Evolutionary conservation across 1,140 invertebrate species (phyloP), one percentile per base, ranked within the genome.

Genomic region (Delia radicum): DNA sequence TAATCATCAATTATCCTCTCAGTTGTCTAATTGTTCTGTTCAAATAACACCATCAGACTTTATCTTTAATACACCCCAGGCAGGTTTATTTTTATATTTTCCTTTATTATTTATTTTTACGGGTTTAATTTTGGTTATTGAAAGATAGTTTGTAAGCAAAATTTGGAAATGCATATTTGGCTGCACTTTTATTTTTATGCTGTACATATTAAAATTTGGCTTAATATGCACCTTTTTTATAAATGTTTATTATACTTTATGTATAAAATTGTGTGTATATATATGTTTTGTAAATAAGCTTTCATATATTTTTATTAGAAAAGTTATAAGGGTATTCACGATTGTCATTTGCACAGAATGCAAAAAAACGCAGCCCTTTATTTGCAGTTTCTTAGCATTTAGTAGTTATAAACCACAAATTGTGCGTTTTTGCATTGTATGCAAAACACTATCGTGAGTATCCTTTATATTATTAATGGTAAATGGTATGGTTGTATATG

Each of bases 11-110:
- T 33, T 69, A 33, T 69, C 65, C 29, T 69, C 65, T 69, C 65
- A 69, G 12, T 27, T 73, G 42, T 55, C 42, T 55, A 73, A 73
- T 61, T 73, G 28, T 73, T 46, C 72, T 55, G 21, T 26, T 27
- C 3, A 24, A 55, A 55, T 55, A 55, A 55, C 48, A 55, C n/a
- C 48, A 55, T 21, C n/a, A 21, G 28, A 31, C 5, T 61, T 74
- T 74, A 28, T 62, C 31, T 74, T 24, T 46, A n/a, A n/a, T n/a
- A n/a, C n/a, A n/a, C 73, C 48, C 37, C 48, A 74, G 73, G 73
- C 73, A 74, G 73, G 73, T 74, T 74, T 74, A 15, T 55, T 37
- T 62, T 62, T 33, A 21, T 62, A 33, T 33, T 74, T 29, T 31
- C 63, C 24, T 74, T 62, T 29, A 33, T 63, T 37, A 37, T 21